Evolutionary conservation across 2,113 vertebrate genomes (phyloP), one percentile per base, ranked within the genome.

Genomic region (Phaethon lepturus): DNA sequence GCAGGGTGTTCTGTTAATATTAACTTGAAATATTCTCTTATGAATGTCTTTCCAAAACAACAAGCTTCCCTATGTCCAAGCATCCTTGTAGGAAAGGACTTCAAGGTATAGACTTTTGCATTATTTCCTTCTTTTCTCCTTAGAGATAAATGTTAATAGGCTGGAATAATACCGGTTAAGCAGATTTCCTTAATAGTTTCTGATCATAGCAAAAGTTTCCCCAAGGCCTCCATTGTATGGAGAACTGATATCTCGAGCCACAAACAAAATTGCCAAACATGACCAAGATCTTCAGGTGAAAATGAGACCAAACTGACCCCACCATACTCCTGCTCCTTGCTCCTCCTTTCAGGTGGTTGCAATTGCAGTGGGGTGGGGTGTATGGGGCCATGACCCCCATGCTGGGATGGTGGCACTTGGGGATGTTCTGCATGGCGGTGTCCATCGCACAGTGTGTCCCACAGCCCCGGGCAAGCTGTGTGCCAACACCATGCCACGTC

Each of bases 371-470:
- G 50, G 17, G 25, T 19, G 35, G n/a, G 33, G 10, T 44, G 18
- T 23, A 10, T 0, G 2, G 17, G 26, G 7, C 38, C 26, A 8
- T 0, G 3, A 19, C 8, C 24, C 28, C 40, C 1, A 1, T 11
- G 35, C 10, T 35, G 52, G 77, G 52, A 18, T 0, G 9, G 44
- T 38, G 45, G 17, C n/a, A 17, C 52, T 22, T 0, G 2, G 35
- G 49, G 50, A 31, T 82, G 60, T 25, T 81, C 52, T 38, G 45
- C 35, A 2, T 0, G 17, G 23, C 28, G 7, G n/a, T 4, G 17
- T 35, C 76, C 8, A 1, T 44, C 3, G 0, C 29, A 19, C 24
- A 11, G n/a, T 4, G 1, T 25, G 17, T 60, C 55, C 31, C 23
- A 9, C 24, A 22, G 60, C 47, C 38, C 62, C 1, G 5, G 67